Conservation (phyloP, 1,140 invertebrate species). For the Anastrepha ludens region DNA sequence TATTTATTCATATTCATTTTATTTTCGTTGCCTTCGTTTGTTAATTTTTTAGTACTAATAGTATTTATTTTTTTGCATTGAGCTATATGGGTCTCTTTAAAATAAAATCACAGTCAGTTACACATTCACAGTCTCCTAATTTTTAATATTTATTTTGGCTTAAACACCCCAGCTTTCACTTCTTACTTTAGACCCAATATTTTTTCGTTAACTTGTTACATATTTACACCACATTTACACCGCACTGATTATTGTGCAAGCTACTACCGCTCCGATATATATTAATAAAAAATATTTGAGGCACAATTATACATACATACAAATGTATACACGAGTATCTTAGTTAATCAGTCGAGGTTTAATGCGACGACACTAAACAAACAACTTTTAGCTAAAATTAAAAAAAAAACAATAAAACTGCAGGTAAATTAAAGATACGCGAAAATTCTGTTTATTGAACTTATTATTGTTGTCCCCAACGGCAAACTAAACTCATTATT, state of each 20-base stretch:
- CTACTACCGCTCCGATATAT: too few relatives aligned
- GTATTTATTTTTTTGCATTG: not conserved
- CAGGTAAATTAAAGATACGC: conserved; percentile 16
- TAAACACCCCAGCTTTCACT: not conserved
- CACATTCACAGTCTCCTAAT: not conserved
- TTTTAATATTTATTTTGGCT: not conserved
- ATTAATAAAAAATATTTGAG: not conserved
- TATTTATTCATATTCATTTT: not conserved
- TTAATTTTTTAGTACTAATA: not conserved
- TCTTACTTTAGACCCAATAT: too few relatives aligned
- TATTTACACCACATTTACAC: too few relatives aligned
- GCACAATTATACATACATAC: not conserved
- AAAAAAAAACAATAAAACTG: not conserved
- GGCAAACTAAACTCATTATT: conserved; percentile 49
- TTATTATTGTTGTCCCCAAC: conserved; percentile 45
- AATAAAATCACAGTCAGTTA: not conserved
- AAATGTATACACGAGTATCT: too few relatives aligned
- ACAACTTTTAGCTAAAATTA: too few relatives aligned
- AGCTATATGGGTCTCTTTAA: not conserved
- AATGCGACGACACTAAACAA: too few relatives aligned
- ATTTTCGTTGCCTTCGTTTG: not conserved
- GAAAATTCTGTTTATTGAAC: conserved; percentile 28
- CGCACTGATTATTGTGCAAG: too few relatives aligned
- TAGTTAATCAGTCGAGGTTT: too few relatives aligned
- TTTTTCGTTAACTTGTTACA: too few relatives aligned